These are phyloP conservation scores for Cossypha polioptera DNA, from an alignment of 2,797 vertebrate genomes.

Conservation along the genomic window DNA sequence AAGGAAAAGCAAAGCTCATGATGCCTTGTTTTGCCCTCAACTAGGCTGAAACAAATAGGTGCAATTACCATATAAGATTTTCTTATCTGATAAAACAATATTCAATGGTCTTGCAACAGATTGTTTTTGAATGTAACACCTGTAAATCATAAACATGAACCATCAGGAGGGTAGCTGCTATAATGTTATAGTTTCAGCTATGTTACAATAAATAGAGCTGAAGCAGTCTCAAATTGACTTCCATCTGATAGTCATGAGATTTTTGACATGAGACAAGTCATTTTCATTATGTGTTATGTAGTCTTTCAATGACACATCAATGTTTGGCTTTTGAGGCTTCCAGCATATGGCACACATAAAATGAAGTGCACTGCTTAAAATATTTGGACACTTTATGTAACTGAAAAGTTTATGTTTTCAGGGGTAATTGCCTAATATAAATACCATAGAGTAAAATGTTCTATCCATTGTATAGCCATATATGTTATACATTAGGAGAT, in stretches of 20 bases:
- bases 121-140: background rate
- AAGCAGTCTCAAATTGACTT: background rate
- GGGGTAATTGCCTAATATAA: background rate
- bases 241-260: background rate
- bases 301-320: background rate
- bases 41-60: background rate
- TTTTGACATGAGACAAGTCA: background rate
- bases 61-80: background rate
- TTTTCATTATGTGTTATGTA: background rate
- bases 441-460: background rate
- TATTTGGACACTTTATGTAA: background rate
- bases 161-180: background rate
- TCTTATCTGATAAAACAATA: background rate
- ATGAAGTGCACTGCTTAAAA: background rate
- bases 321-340: background rate
- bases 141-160: background rate
- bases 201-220: background rate
- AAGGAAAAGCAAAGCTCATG: background rate
- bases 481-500: background rate
- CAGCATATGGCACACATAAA: background rate
- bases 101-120: background rate
- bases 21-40: background rate
- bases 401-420: background rate
- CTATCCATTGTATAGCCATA: background rate
- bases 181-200: background rate